A percentile compares a stretch with the other conserved stretches of the same genome.
Conservation (phyloP, 1,140 invertebrate genomes). For the Pseudomyrmex pallidus region DNA sequence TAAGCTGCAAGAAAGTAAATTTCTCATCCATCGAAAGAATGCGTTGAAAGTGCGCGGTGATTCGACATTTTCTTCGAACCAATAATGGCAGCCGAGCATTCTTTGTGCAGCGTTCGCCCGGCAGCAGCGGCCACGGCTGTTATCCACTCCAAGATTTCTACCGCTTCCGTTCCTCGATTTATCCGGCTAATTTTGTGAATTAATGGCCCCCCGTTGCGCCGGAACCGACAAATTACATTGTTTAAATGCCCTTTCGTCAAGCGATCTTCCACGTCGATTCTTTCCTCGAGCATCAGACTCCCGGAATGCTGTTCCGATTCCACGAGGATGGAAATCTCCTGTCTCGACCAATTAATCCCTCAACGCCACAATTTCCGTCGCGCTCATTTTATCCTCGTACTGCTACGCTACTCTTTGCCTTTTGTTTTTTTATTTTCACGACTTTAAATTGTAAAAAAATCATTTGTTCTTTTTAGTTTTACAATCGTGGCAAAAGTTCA, state of each 20-base stretch:
- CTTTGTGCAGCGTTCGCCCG: constrained; percentile 46
- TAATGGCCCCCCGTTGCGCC: constrained; percentile 58
- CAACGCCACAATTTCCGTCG: constrained; percentile 3
- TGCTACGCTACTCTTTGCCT: neutral
- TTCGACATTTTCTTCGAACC: constrained; percentile 51
- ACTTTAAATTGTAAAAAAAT: too few relatives aligned
- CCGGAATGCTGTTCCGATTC: constrained; percentile 15
- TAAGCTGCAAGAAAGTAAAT: constrained; percentile 54
- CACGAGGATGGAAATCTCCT: constrained; percentile 32
- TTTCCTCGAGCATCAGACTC: neutral
- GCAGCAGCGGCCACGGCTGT: constrained; percentile 19
- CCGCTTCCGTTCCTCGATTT: constrained; percentile 63
- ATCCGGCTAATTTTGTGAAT: constrained; percentile 73
- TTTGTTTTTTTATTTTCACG: constrained; percentile 6
- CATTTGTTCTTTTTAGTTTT: too few relatives aligned
- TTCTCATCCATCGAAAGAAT: constrained; percentile 55
- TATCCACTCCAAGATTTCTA: constrained; percentile 53
- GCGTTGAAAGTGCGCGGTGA: constrained; percentile 50
- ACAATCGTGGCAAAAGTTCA: too few relatives aligned
- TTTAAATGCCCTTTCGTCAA: constrained; percentile 56
- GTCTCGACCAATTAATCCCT: constrained; percentile 26
- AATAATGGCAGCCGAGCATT: constrained; percentile 57
- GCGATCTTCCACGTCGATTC: constrained; percentile 25
- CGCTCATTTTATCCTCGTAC: neutral
- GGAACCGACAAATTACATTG: constrained; percentile 65